Conservation (phyloP, 2,888 invertebrate species). For the Zaprionus bogoriensis region DNA sequence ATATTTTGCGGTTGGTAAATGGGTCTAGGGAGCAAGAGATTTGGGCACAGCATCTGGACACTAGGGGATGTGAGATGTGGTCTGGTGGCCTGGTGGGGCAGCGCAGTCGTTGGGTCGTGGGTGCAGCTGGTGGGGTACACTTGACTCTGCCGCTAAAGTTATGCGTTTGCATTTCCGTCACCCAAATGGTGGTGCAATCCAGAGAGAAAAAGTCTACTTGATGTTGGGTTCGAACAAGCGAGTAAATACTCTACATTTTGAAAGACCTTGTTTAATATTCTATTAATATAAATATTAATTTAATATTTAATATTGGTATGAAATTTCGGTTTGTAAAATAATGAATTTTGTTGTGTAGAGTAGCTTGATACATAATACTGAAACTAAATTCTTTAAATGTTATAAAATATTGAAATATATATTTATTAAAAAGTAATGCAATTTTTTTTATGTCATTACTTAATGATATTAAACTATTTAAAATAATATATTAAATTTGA, state of each 20-base stretch:
- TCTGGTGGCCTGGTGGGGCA: neutral
- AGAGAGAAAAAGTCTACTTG: neutral
- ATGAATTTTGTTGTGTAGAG: no score
- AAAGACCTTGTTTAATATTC: neutral
- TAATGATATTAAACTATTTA: no score
- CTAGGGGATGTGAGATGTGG: conserved; percentile 14
- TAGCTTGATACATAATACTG: no score
- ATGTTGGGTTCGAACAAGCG: neutral
- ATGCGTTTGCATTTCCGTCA: conserved; percentile 72
- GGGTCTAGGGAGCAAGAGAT: conserved; percentile 41
- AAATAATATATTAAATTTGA: no score
- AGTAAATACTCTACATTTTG: conserved; percentile 1
- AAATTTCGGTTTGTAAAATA: no score
- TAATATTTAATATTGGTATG: no score
- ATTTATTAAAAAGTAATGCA: no score
- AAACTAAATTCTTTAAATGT: no score
- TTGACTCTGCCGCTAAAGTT: conserved; percentile 57
- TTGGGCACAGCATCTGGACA: conserved; percentile 37
- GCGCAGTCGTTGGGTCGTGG: neutral
- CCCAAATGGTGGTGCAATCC: conserved; percentile 40
- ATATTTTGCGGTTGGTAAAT: conserved; percentile 64
- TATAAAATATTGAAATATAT: no score
- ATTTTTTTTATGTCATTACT: no score
- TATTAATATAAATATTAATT: neutral
- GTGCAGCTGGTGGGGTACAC: neutral